Percentiles rank a stretch among this genome's conserved stretches.
These are phyloP conservation scores for Thripadectes ignobilis DNA, from an alignment of 2,797 vertebrate species.

Conservation along the genomic window DNA sequence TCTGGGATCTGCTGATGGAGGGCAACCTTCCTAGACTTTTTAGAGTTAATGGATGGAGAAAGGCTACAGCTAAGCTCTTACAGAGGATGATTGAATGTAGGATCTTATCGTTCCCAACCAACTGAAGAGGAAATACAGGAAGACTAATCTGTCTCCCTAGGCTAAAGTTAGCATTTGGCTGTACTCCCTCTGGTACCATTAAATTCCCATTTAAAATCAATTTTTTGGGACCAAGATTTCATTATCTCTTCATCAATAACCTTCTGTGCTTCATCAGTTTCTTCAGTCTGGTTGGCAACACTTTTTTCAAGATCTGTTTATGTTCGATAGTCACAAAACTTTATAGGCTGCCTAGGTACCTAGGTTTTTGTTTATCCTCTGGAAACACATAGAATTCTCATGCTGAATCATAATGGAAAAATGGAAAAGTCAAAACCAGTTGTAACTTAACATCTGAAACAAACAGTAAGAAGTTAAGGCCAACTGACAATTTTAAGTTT, in stretches of 20 bases:
- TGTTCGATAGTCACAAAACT: background rate
- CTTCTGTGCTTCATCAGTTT: background rate
- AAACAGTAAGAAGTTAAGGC: background rate
- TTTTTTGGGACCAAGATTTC: conserved; percentile 1
- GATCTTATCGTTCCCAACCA: background rate
- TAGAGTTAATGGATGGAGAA: background rate
- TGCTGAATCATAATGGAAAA: background rate
- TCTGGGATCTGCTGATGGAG: background rate
- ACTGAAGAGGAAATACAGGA: conserved; percentile 2
- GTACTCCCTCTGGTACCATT: background rate
- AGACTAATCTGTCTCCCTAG: conserved; percentile 11
- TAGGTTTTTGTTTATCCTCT: background rate
- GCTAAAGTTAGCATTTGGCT: conserved; percentile 34
- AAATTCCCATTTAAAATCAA: conserved; percentile 46
- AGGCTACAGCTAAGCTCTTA: background rate
- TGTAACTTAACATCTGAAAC: background rate
- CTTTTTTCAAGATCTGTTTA: background rate
- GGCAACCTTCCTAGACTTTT: background rate
- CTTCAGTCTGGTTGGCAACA: background rate
- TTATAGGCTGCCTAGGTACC: background rate
- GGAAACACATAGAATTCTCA: background rate
- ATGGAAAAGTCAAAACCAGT: background rate
- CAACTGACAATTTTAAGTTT: background rate
- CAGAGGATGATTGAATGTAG: background rate
- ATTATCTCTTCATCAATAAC: conserved; percentile 29